phyloP scores from a whole-genome alignment of 2,888 invertebrate species.

The Drosophila kuntzei region DNA sequence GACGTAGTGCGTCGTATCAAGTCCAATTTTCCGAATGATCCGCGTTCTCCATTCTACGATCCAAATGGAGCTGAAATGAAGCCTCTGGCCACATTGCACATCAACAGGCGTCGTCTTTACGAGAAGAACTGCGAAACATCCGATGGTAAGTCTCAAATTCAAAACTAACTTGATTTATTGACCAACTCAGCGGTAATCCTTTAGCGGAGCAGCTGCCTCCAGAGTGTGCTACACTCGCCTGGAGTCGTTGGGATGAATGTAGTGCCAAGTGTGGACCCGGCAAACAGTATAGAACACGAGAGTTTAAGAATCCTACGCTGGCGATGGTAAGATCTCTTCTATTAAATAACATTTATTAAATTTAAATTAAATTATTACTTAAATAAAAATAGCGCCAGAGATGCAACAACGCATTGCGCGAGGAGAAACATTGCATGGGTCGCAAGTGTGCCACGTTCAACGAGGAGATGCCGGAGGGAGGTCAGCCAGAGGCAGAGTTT shows the following conservation, averaged over 20 bases:
- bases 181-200: background rate
- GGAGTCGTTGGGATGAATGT: constrained; percentile 87
- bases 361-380: no score
- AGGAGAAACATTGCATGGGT: constrained; percentile 85
- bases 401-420: constrained; percentile 80
- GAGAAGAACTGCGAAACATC: constrained; percentile 90
- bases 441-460: constrained; percentile 80
- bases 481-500: constrained; percentile 49
- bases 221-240: constrained; percentile 84
- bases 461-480: constrained; percentile 68
- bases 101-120: constrained; percentile 92
- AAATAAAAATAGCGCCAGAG: no score
- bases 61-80: constrained; percentile 91
- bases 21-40: constrained; percentile 93
- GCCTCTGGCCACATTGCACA: constrained; percentile 93
- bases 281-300: constrained; percentile 82
- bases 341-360: no score
- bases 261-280: constrained; percentile 86
- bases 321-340: constrained; percentile 66
- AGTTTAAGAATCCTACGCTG: constrained; percentile 81
- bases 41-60: constrained; percentile 96
- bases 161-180: accelerated
- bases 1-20: constrained; percentile 94
- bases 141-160: constrained; percentile 69
- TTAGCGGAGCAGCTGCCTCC: constrained; percentile 84